Evolutionary conservation across 53 echinoderm and acorn worm species (phyloP).

Genomic region (Arbacia lixula): DNA sequence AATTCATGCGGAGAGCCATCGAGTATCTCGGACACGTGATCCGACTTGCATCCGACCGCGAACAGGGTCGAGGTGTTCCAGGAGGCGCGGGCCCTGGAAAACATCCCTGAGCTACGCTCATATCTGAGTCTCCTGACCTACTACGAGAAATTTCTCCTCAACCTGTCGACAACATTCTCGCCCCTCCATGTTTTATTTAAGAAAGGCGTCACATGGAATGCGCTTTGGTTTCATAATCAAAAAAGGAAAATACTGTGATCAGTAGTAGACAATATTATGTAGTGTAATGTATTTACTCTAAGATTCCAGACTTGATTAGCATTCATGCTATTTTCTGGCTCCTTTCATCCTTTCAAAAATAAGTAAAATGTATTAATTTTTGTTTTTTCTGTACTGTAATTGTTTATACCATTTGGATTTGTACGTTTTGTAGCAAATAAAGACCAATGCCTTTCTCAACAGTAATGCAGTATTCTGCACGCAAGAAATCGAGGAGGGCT

Average conservation of each 20-base stretch:
- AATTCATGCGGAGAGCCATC: neutral
- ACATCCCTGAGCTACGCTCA: neutral
- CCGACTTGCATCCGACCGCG: neutral
- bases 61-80: neutral
- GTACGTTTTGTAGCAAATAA: too few relatives aligned
- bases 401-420: too few relatives aligned
- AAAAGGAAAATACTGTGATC: too few relatives aligned
- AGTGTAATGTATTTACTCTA: too few relatives aligned
- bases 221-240: too few relatives aligned
- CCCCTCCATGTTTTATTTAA: neutral
- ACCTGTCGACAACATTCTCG: neutral
- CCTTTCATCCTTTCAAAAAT: too few relatives aligned
- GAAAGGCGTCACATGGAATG: neutral
- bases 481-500: conserved; percentile 11
- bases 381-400: too few relatives aligned
- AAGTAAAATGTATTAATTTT: too few relatives aligned
- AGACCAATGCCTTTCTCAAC: conserved; percentile 73
- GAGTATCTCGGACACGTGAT: neutral
- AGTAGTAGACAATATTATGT: too few relatives aligned
- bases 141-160: neutral
- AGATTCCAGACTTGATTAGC: too few relatives aligned
- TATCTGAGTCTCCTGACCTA: neutral
- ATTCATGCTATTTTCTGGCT: too few relatives aligned
- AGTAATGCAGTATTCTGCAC: conserved; percentile 59
- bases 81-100: neutral